These are phyloP conservation scores for Gallinago jamesoni DNA, from an alignment of 2,113 vertebrate species.

Conservation along the genomic window DNA sequence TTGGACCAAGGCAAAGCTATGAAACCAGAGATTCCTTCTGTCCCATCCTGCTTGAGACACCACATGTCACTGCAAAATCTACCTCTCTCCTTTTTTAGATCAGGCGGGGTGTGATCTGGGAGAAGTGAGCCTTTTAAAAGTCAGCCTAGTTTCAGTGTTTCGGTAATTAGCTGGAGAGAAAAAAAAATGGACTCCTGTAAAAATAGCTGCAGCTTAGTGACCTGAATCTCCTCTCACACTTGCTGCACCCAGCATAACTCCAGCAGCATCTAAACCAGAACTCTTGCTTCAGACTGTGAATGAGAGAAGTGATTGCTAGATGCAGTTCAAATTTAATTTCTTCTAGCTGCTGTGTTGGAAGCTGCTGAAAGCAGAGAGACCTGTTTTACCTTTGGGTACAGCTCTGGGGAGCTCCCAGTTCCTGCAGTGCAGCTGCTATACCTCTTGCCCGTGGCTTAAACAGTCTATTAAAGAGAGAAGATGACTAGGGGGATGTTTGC, in stretches of 20 bases:
- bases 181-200: conserved; percentile 8
- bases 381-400: neutral
- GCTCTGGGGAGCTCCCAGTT: neutral
- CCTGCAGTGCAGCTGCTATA: neutral
- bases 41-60: neutral
- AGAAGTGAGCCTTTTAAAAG: neutral
- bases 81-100: neutral
- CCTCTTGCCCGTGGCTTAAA: neutral
- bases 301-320: neutral
- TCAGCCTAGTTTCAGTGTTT: conserved; percentile 33
- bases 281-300: neutral
- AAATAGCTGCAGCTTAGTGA: conserved; percentile 44
- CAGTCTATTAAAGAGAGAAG: neutral
- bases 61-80: neutral
- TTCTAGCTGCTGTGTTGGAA: neutral
- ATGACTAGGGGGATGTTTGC: neutral
- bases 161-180: conserved; percentile 10
- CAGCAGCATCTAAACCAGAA: neutral
- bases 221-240: neutral
- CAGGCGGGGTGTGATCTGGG: neutral
- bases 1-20: neutral
- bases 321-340: neutral
- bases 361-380: neutral
- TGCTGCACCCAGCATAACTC: neutral
- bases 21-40: neutral